Percentiles rank a stretch among this genome's conserved stretches.
phyloP scores from a whole-genome alignment of 2,113 vertebrate species.

The Lasiurus cinereus region DNA sequence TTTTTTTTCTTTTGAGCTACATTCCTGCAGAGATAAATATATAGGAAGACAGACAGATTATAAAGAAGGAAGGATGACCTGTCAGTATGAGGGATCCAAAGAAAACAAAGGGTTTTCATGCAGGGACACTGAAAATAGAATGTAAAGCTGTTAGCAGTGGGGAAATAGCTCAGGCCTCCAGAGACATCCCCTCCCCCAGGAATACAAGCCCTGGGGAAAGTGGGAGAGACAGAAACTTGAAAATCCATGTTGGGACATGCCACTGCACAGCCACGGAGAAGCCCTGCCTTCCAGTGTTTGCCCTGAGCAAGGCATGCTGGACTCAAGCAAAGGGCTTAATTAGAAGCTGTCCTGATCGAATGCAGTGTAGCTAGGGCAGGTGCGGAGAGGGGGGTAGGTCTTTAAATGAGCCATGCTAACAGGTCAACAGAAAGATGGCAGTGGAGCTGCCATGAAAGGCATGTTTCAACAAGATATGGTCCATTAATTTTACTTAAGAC shows the following conservation, averaged over 20 bases:
- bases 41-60: conserved; percentile 61
- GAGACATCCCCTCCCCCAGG: neutral
- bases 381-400: neutral
- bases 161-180: neutral
- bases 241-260: neutral
- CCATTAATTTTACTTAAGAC: neutral
- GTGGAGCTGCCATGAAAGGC: too few species aligned
- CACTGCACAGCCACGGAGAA: neutral
- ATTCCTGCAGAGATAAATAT: conserved; percentile 64
- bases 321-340: neutral
- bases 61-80: conserved; percentile 5
- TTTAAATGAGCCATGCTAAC: neutral
- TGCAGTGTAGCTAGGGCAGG: neutral
- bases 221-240: neutral
- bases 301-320: neutral
- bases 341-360: neutral
- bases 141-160: neutral
- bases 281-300: neutral
- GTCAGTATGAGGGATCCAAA: neutral
- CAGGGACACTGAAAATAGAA: conserved; percentile 59
- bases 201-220: neutral
- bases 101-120: conserved; percentile 32
- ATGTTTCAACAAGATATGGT: neutral
- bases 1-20: conserved; percentile 48
- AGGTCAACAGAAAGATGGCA: neutral